phyloP scores from a whole-genome alignment of 2,888 invertebrate genomes.

The Meganola albula region DNA sequence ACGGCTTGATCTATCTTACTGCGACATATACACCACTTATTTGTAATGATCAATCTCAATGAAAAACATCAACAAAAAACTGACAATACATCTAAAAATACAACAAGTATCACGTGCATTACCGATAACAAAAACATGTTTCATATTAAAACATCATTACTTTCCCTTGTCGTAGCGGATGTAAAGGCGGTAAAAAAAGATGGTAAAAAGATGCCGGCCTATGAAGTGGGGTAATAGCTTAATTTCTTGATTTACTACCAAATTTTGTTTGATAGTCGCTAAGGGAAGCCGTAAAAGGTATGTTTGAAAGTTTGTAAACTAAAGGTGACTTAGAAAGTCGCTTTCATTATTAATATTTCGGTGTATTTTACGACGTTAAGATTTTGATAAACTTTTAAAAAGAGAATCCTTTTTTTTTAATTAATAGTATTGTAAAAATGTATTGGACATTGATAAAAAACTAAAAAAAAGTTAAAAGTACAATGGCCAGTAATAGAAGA shows the following conservation, averaged over 20 bases:
- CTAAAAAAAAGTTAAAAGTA: neutral
- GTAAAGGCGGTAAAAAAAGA: constrained; percentile 41
- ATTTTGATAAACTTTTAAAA: no score
- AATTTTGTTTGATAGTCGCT: constrained; percentile 33
- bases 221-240: constrained; percentile 44
- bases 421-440: no score
- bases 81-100: neutral
- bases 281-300: constrained; percentile 36
- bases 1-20: no score
- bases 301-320: constrained; percentile 21
- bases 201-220: constrained; percentile 34
- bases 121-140: constrained; percentile 36
- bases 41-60: no score
- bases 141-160: constrained; percentile 33
- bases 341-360: constrained; percentile 8
- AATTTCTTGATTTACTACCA: constrained; percentile 50
- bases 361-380: no score
- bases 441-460: neutral
- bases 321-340: constrained; percentile 19
- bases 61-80: neutral
- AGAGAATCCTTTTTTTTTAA: no score
- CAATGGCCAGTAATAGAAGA: no score
- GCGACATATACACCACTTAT: no score
- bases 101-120: constrained; percentile 11
- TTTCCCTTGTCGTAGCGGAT: constrained; percentile 33